These are phyloP conservation scores for Toxotes chatareus DNA, from an alignment of 2,113 vertebrate species.

Conservation along the genomic window DNA sequence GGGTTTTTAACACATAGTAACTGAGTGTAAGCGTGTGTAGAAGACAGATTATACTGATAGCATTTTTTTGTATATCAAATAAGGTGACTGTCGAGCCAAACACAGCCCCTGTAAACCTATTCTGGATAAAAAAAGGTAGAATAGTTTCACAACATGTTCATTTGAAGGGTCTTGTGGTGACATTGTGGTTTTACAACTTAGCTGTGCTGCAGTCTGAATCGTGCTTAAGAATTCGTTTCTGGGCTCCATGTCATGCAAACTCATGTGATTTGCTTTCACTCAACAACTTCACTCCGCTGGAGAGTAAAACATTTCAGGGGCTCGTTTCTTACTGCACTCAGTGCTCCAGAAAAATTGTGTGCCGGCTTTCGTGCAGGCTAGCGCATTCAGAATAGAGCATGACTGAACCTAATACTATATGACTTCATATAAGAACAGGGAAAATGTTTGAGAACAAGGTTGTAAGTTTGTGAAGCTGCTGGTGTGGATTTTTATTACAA, in stretches of 20 bases:
- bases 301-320: background rate
- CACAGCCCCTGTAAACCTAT: background rate
- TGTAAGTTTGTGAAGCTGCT: background rate
- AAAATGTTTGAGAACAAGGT: too few relatives aligned
- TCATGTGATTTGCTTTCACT: background rate
- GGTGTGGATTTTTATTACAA: background rate
- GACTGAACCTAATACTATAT: background rate
- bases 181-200: background rate
- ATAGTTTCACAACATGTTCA: background rate
- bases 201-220: background rate
- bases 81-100: background rate
- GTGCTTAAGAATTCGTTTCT: too few relatives aligned
- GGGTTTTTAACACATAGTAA: background rate
- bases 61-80: background rate
- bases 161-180: background rate
- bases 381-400: too few relatives aligned
- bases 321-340: background rate
- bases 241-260: background rate
- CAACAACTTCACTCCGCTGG: background rate
- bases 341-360: too few relatives aligned
- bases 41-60: constrained; percentile 7
- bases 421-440: too few relatives aligned
- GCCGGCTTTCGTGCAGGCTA: too few relatives aligned
- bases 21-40: constrained; percentile 8
- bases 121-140: background rate